Evolutionary conservation across 1,140 invertebrate genomes (phyloP), one percentile per base, ranked within the genome.

Genomic region (Drosophila athabasca): DNA sequence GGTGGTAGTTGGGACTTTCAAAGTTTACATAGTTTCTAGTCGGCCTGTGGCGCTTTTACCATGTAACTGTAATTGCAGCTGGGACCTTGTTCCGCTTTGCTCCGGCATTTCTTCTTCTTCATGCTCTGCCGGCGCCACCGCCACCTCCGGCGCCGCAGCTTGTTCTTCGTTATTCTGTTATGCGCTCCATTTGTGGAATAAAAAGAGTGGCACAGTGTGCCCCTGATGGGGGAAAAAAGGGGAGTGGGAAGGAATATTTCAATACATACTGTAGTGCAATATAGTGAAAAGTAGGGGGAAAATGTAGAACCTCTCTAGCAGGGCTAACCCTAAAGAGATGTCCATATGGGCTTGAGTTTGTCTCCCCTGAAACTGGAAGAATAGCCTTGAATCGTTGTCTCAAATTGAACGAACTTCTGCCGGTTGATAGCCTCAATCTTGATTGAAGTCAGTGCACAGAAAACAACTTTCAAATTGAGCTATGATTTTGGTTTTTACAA

Each of bases 1-100:
- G 55, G 58, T 84, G 76, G 79, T 19, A 1, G 24, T 5, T 4
- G 72, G 76, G 83, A 72, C 76, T 88, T 88, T 88, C 79, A 89
- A 88, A 88, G 69, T 76, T 83, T 88, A 62, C 84, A 88, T 88
- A 88, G 79, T 88, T 89, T 89, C 69, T 67, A 72, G 76, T 41
- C 50, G 60, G 59, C 73, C 76, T 58, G 69, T 58, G 52, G 73
- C 62, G 68, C 26, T 45, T 60, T 62, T 74, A 64, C 79, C 53
- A 76, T 77, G 75, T 66, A 81, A 78, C 79, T 74, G 69, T 74
- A 81, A 82, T 67, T 83, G 76, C 76, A 79, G 53, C 54, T 54
- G 76, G 77, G 77, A 85, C 81, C 81, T 85, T 85, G 81, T 82
- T 80, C 83, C 78, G 81, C 57, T 85, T 87, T 67, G 52, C 52